phyloP scores from a whole-genome alignment of 2,113 vertebrate genomes.

The Agelaius tricolor region DNA sequence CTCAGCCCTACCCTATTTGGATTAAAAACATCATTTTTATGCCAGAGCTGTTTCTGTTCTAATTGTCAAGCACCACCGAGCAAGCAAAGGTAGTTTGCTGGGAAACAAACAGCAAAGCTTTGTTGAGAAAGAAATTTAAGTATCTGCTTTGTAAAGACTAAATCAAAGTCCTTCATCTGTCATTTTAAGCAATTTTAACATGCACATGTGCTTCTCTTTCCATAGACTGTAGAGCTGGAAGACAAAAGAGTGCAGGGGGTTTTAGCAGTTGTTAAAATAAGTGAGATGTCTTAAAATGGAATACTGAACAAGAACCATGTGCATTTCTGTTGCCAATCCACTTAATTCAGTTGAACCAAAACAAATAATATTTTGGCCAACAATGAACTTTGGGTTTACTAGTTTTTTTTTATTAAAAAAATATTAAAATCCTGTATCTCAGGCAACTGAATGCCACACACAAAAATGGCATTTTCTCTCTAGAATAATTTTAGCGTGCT shows the following conservation, averaged over 20 bases:
- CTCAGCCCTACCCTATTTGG: not conserved
- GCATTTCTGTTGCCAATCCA: not conserved
- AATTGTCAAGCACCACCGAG: not conserved
- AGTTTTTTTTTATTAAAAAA: not conserved
- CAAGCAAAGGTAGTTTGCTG: not conserved
- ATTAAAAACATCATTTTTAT: not conserved
- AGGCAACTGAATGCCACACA: not conserved
- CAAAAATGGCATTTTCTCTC: not conserved
- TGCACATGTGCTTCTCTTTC: not conserved
- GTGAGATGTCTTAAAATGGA: not conserved
- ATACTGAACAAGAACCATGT: not conserved
- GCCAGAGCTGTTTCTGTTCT: not conserved
- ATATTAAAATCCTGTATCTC: fast-evolving
- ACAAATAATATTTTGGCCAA: not conserved
- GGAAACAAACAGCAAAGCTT: not conserved
- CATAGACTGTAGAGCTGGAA: not conserved
- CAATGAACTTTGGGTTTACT: not conserved
- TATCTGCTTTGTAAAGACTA: not conserved
- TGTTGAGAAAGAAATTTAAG: not conserved
- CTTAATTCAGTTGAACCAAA: not conserved
- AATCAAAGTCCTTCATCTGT: not conserved
- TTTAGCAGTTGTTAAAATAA: not conserved
- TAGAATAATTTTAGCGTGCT: not conserved
- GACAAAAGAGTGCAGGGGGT: not conserved
- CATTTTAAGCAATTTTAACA: not conserved